Base-by-base conservation (phyloP, 2,888 invertebrate genomes). In the Pandemis corylana region DNA sequence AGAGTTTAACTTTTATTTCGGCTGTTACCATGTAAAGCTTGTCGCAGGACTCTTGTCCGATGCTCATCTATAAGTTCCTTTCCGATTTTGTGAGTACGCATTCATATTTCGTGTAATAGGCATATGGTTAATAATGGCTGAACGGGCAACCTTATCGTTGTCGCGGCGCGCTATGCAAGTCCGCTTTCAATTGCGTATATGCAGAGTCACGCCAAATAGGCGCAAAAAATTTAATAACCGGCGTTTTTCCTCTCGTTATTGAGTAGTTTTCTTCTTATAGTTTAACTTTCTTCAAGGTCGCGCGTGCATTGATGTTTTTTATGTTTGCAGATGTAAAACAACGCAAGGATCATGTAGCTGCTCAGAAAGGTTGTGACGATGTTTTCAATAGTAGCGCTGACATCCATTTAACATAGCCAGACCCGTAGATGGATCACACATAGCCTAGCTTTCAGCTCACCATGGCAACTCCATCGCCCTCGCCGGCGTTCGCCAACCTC, bases 1-100 rank as follows among this genome's bases (percentile, higher is more conserved):
- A 84, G 85, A 89, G 81, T 89, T 89, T 87, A 87, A 81, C 83
- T 83, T 87, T 89, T 87, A 86, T 90, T 89, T 89, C 81, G 78
- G 85, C 84, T 86, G 81, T 85, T 88, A 84, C 86, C 83, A 87
- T 86, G 86, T 92, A 91, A 91, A 91, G 91, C 91, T 90, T 91
- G 88, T 89, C 85, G 86, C 84, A 81, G 83, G 84, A 85, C 81
- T 82, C 78, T 80, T 81, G 81, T 83, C 84, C 84, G 80, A 88
- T 87, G 86, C 82, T 79, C 79, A 84, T 83, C 81, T 84, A 84
- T 86, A 85, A 86, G 83, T 88, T 90, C 88, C 85, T 79, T 79
- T 82, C 82, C 81, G 81, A 84, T 86, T 83, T 86, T 83, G 91
- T 91, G 80, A 90, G 89, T 90, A 87, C 84, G 46, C 41, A 83